Base-by-base conservation (phyloP, 2,888 invertebrate genomes). In the Drosophila phalerata region DNA sequence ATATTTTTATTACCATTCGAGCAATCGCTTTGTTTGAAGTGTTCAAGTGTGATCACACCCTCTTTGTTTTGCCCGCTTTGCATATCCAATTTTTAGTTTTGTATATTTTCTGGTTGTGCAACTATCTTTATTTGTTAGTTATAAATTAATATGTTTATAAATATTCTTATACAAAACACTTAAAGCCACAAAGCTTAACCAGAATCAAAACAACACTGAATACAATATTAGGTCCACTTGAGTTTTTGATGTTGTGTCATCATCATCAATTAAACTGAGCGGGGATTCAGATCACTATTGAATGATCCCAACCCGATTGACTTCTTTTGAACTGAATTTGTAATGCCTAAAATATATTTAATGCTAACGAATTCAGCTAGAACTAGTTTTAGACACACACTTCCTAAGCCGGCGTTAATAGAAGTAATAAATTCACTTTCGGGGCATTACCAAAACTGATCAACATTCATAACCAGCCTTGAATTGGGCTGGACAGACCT, bases 341-440 rank as follows among this genome's bases (percentile, higher is more conserved):
- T 58, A 38, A 37, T 57, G 13, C 47, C 8, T 32, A 3, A 37
- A 13, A 13, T 45, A 58, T 62, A 77, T 77, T 22, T 32, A 42
- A 56, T 69, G 69, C 49, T 57, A 77, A 73, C 60, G 5, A 42
- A 73, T 77, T 56, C 72, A 52, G 30, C 25, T 17, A 70, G 77
- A 83, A 86, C 82, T 86, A 84, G 82, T 86, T 83, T 79, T 61
- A 48, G 63, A 43, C 34, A 47, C 68, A 62, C 63, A 75, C 75
- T 75, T 83, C 75, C 77, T 66, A 79, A 77, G 73, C 67, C 34
- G 57, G 15, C 56, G 58, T 52, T 71, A 77, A 85, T 79, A 71
- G 66, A 73, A 67, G 67, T 72, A 64, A 85, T 76, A 85, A 77
- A 82, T 85, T 73, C 53, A 47, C 40, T 73, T 77, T 72, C 60